Conservation (phyloP, 1,140 invertebrate genomes). For the Pseudomyrmex flavicornis region DNA sequence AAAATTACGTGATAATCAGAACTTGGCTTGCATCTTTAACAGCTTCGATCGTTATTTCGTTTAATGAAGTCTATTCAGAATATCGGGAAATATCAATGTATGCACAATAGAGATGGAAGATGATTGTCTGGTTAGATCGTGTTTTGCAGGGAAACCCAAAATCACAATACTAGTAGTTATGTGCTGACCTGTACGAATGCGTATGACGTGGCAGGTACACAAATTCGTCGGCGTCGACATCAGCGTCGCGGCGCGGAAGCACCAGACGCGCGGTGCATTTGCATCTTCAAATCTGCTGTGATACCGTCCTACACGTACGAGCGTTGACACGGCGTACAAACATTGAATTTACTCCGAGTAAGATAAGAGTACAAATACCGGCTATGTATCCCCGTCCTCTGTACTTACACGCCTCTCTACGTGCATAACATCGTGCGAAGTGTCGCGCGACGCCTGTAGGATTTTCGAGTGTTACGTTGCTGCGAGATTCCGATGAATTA, state of each 20-base stretch:
- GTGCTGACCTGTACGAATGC: conserved; percentile 3
- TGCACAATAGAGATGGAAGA: neutral
- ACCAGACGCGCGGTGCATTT: conserved; percentile 62
- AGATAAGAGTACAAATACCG: conserved; percentile 74
- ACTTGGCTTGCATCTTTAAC: too few relatives aligned
- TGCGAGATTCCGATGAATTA: conserved; percentile 65
- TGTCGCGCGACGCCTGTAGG: conserved; percentile 50
- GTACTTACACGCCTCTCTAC: conserved; percentile 62
- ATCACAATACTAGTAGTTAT: neutral
- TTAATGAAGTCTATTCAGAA: too few relatives aligned
- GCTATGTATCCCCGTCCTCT: conserved; percentile 50
- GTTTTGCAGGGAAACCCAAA: neutral
- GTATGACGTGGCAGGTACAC: conserved; percentile 18
- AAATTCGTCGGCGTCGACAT: conserved; percentile 36
- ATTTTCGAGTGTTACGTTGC: conserved; percentile 63
- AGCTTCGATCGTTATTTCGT: too few relatives aligned
- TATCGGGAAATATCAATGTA: too few relatives aligned
- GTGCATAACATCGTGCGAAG: conserved; percentile 43
- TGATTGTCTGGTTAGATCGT: neutral
- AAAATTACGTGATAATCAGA: too few relatives aligned
- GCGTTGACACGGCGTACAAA: conserved; percentile 70
- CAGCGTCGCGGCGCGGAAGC: conserved; percentile 55
- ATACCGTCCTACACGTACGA: conserved; percentile 58
- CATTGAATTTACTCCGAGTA: conserved; percentile 71
- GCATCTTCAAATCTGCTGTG: conserved; percentile 75